A percentile compares a stretch with the other conserved stretches of the same genome.
Evolutionary conservation across 2,113 vertebrate species (phyloP).

Genomic region (Pseudorasbora parva): DNA sequence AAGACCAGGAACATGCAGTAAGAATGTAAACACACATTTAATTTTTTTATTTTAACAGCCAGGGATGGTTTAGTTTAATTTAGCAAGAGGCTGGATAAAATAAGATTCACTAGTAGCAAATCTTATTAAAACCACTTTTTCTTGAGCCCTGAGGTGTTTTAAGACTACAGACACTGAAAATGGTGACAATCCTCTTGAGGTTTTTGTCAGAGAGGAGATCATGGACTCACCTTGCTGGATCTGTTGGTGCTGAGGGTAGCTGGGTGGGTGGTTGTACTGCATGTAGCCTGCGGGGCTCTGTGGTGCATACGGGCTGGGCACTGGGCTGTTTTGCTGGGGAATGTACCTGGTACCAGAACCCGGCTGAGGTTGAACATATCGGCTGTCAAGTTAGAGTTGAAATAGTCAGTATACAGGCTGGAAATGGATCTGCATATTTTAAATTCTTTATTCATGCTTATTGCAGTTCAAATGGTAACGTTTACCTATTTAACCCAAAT

Average conservation of each 20-base stretch:
- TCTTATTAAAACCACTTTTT: background rate
- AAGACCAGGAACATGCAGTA: background rate
- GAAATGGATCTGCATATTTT: background rate
- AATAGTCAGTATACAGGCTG: background rate
- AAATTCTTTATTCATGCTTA: background rate
- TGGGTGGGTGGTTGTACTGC: constrained; percentile 92
- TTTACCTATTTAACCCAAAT: constrained; percentile 4
- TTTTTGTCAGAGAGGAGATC: background rate
- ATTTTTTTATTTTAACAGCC: background rate
- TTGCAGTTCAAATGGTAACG: background rate
- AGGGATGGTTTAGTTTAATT: background rate
- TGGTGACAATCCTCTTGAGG: constrained; percentile 20
- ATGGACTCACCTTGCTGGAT: constrained; percentile 87
- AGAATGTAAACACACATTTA: background rate
- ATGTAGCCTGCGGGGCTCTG: constrained; percentile 96
- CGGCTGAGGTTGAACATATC: constrained; percentile 91
- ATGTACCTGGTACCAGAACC: constrained; percentile 90
- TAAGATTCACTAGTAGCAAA: background rate
- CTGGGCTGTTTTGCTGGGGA: constrained; percentile 94
- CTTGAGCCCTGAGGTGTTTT: constrained; percentile 3
- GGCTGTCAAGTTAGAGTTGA: constrained; percentile 73
- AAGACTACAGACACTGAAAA: constrained; percentile 16
- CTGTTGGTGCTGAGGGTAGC: constrained; percentile 92
- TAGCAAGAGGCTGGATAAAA: background rate
- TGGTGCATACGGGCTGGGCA: constrained; percentile 96